A percentile compares a stretch with the other conserved stretches of the same genome.
These are phyloP conservation scores for Vollenhovia emeryi DNA, from an alignment of 1,140 invertebrate species.

Conservation along the genomic window DNA sequence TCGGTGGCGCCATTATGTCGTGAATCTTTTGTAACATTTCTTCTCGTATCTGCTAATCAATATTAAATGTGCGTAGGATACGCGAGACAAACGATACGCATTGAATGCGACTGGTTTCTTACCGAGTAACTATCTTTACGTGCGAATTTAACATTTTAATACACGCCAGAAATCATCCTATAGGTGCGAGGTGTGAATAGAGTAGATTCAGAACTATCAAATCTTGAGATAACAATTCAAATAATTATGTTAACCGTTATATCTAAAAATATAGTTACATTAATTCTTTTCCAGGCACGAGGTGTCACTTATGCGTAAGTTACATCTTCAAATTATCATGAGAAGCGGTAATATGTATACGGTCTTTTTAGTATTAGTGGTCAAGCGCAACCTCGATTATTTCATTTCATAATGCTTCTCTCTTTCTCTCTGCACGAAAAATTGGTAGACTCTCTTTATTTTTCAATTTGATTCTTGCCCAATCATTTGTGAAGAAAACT, in stretches of 20 bases:
- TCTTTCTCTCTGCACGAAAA: too few species aligned
- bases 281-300: not conserved
- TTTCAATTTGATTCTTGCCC: not conserved
- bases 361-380: too few species aligned
- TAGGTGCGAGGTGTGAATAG: not conserved
- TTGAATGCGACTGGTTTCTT: not conserved
- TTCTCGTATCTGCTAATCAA: not conserved
- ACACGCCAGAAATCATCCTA: not conserved
- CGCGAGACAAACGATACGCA: not conserved
- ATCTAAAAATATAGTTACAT: too few species aligned
- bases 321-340: too few species aligned
- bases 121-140: constrained; percentile 7
- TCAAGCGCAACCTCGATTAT: too few species aligned
- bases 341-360: too few species aligned
- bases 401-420: too few species aligned
- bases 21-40: not conserved
- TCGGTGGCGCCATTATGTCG: not conserved
- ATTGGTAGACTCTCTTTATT: too few species aligned
- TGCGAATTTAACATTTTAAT: not conserved
- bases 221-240: too few species aligned
- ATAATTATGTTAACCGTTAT: too few species aligned
- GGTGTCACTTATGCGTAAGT: too few species aligned
- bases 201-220: not conserved
- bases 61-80: constrained; percentile 26
- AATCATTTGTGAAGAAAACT: not conserved